These are phyloP conservation scores for Drosophila novamexicana DNA, from an alignment of 1,140 invertebrate genomes.

Conservation along the genomic window DNA sequence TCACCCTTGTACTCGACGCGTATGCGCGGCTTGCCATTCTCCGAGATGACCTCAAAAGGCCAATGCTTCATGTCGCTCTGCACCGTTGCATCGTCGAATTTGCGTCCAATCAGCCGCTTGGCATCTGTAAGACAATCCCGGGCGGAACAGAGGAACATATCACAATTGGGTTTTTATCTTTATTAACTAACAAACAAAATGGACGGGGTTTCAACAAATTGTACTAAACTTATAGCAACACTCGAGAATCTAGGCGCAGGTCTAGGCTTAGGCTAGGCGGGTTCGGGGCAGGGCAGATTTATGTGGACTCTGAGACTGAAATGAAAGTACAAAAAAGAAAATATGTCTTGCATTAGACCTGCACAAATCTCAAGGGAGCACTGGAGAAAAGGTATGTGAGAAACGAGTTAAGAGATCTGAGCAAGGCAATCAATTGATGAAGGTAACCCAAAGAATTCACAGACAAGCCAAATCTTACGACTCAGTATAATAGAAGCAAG, in stretches of 20 bases:
- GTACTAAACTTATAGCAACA: constrained; percentile 14
- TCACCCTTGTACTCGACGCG: constrained; percentile 96
- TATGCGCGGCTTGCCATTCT: constrained; percentile 93
- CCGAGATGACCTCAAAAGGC: constrained; percentile 95
- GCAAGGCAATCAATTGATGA: not conserved
- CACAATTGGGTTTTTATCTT: constrained; percentile 27
- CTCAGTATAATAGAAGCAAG: no score
- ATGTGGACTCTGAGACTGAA: constrained; percentile 73
- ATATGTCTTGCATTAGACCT: constrained; percentile 59
- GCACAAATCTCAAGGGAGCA: constrained; percentile 30
- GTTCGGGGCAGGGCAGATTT: constrained; percentile 47
- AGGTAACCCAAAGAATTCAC: no score
- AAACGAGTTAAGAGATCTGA: not conserved
- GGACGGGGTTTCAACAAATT: constrained; percentile 26
- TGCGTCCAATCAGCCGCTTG: constrained; percentile 95
- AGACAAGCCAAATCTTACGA: no score
- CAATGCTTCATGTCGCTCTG: constrained; percentile 98
- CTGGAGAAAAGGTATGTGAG: not conserved
- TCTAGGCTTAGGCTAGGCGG: constrained; percentile 39
- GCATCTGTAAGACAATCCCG: constrained; percentile 91
- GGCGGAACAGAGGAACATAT: constrained; percentile 28
- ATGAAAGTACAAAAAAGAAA: constrained; percentile 73
- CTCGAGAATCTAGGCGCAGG: constrained; percentile 38
- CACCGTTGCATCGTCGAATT: constrained; percentile 95
- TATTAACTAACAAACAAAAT: constrained; percentile 42